phyloP scores from a whole-genome alignment of 2,113 vertebrate genomes.

The Sturnus vulgaris region DNA sequence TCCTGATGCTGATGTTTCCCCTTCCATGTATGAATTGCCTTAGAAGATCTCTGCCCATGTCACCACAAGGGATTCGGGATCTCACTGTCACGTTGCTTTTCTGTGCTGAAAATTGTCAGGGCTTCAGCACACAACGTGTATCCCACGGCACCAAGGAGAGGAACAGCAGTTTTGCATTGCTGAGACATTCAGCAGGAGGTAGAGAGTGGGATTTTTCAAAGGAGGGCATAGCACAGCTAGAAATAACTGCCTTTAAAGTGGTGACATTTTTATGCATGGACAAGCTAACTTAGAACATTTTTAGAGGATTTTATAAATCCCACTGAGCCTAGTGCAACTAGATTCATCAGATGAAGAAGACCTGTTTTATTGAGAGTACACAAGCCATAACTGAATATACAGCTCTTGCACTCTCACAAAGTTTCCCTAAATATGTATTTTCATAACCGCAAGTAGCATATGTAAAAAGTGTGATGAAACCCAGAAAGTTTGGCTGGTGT shows the following conservation, averaged over 20 bases:
- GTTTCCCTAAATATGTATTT: slow-evolving; percentile 13
- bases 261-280: slow-evolving; percentile 55
- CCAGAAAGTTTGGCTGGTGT: background rate
- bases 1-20: background rate
- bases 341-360: slow-evolving; percentile 8
- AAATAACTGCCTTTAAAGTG: slow-evolving; percentile 56
- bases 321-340: background rate
- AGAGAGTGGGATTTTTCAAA: slow-evolving; percentile 55
- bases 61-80: background rate
- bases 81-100: background rate
- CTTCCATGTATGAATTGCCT: background rate
- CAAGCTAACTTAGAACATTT: slow-evolving; percentile 51
- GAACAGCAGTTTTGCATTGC: background rate
- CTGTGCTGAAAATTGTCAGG: background rate
- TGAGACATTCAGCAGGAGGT: slow-evolving; percentile 20
- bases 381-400: background rate
- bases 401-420: background rate
- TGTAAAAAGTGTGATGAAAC: background rate
- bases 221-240: slow-evolving; percentile 44
- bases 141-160: background rate
- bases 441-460: background rate
- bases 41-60: background rate
- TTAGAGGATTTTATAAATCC: slow-evolving; percentile 50
- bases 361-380: background rate
- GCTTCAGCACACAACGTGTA: background rate